Conservation (phyloP, 2,797 vertebrate species). For the Triplophysa yarkandensis region DNA sequence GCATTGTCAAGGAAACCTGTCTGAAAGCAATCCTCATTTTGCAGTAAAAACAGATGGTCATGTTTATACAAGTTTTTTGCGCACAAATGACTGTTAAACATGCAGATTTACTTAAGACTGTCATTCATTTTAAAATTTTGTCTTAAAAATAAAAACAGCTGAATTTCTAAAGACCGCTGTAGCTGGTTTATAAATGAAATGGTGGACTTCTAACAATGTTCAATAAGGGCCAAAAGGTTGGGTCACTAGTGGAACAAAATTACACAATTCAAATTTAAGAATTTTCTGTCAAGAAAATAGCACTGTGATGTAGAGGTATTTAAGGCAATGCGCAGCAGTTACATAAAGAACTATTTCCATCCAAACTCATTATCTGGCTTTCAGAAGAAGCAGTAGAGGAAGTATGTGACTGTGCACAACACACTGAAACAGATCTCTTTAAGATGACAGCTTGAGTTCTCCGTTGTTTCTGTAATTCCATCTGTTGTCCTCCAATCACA, state of each 20-base stretch:
- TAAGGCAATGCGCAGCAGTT: neutral
- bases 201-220: neutral
- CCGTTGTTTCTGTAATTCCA: conserved; percentile 32
- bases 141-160: no score
- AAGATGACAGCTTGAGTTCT: conserved; percentile 23
- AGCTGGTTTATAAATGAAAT: neutral
- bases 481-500: conserved; percentile 27
- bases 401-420: conserved; percentile 16
- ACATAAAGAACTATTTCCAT: conserved; percentile 4
- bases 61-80: no score
- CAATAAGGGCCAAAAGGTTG: neutral
- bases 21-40: no score
- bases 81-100: no score
- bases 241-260: neutral
- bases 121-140: no score
- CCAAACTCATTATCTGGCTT: neutral
- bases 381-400: conserved; percentile 2
- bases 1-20: no score
- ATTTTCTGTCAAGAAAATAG: no score
- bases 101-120: no score
- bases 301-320: conserved; percentile 1
- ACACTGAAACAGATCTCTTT: conserved; percentile 18
- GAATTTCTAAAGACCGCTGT: neutral
- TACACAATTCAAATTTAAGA: neutral
- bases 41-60: no score